A percentile compares a stretch with the other conserved stretches of the same genome.
These are phyloP conservation scores for Scopus umbretta DNA, from an alignment of 2,113 vertebrate species.

Conservation along the genomic window DNA sequence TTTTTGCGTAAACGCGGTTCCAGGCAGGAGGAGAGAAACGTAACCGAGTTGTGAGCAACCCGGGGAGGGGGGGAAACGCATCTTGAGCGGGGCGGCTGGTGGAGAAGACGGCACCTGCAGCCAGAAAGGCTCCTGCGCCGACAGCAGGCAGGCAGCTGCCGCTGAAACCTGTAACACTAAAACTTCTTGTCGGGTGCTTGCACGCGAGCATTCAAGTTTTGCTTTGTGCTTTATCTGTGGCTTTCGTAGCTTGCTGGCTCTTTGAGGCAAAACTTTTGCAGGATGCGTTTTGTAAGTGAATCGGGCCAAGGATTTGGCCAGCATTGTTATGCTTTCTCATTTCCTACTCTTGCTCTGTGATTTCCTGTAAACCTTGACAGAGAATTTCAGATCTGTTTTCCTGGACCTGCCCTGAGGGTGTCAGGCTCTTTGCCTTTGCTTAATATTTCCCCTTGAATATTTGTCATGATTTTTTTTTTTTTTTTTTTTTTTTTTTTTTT, in stretches of 20 bases:
- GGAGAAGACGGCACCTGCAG: background rate
- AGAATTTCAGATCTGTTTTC: background rate
- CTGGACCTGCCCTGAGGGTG: background rate
- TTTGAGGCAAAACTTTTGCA: background rate
- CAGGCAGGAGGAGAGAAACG: background rate
- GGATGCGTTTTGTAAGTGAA: background rate
- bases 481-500: background rate
- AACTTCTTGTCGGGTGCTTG: accelerated
- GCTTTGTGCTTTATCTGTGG: accelerated
- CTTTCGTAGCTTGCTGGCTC: background rate
- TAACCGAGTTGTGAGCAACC: background rate
- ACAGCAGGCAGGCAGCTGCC: accelerated
- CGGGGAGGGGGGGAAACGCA: accelerated
- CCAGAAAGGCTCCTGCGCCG: background rate
- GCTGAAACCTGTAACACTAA: accelerated
- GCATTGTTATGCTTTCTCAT: background rate
- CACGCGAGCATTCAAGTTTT: accelerated
- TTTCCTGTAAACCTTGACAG: background rate
- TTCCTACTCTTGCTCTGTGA: background rate
- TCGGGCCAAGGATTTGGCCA: background rate
- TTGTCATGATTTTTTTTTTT: background rate
- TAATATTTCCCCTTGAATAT: background rate
- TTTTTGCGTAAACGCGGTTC: background rate
- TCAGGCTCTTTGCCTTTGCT: background rate
- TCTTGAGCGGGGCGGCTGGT: background rate